Base-by-base conservation (phyloP, 1,140 invertebrate genomes). In the Mycetomoellerius zeteki region DNA sequence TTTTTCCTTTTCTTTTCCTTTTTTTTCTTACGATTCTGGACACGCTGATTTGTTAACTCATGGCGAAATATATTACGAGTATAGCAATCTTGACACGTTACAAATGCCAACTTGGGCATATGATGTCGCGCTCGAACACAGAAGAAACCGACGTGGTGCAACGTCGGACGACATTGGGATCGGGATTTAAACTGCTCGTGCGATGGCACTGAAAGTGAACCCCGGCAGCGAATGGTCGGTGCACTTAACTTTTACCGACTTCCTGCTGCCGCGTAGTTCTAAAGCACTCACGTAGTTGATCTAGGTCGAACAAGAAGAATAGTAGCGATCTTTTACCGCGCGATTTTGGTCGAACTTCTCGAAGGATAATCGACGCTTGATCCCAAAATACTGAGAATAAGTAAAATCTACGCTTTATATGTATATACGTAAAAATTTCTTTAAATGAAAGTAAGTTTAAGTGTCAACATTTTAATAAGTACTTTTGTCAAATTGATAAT, bases 301-400 rank as follows among this genome's bases (percentile, higher is more conserved):
- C 64, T 81, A 71, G 77, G 64, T 81, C 77, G 77, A 81, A 80
- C 64, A 30, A 69, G 64, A 80, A 81, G 60, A 80, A 80, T 37
- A 47, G 50, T 69, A 80, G 37, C 14, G 62, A 69, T 80, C 60
- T 67, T 52, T 37, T 58, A 47, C 8, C 64, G 77, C 24, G 77
- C 47, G 47, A 71, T 81, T 24, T 81, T 8, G 77, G n/a, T 50
- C 8, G 77, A 69, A 69, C 33, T 33, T 52, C 27, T 52, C 27
- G 62, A 12, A 52, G 7, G 30, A 54, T 71, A 54, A 81, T 81
- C 47, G 64, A 56, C 21, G 54, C 14, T 56, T 81, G 30, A 54
- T 21, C 21, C 16, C 30, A 56, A n/a, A 54, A 37, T 54, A 56
- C 10, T 54, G 19, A 69, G 27, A 69, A 54, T 54, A 52, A 37